Evolutionary conservation across 2,797 vertebrate species (phyloP), one percentile per base, ranked within the genome.

Genomic region (Sebastolobus altivelis): DNA sequence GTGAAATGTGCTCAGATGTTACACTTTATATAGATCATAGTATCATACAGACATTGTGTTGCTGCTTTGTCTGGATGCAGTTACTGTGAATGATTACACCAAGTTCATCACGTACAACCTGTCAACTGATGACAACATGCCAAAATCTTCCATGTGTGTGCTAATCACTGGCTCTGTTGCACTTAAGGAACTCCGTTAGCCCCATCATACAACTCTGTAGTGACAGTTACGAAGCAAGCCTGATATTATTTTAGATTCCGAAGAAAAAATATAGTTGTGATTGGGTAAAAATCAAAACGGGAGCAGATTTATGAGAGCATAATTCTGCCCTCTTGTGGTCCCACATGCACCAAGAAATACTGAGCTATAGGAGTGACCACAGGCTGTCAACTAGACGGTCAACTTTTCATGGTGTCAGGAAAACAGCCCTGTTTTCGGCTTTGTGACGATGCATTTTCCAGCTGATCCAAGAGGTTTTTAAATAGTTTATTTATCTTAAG

Each of bases 241-340:
- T 40, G 43, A 49, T 37, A 3, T 35, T 18, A 25, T 13, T 13
- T 43, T 2, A n/a, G 54, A 40, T 6, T 22, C 3, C 13, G 8
- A 61, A 35, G 14, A 8, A 31, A 27, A 52, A 2, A 22, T 1
- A 43, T 3, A 8, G 11, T 3, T 72, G 25, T 52, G 11, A 46
- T 38, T 58, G 7, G 54, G 3, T 60, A 12, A 43, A 18, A 59
- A 18, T 38, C 8, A 5, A 29, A 8, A 46, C 8, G 3, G 46
- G 6, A 33, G 20, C 25, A 43, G 16, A 60, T 68, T 25, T 25
- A 56, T 27, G 7, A 16, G 29, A 67, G 4, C 14, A 2, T 18
- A 49, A 52, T 35, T 22, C 65, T 63, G 80, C 80, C 77, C 58
- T 63, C 86, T 81, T 37, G 69, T 81, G 82, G 77, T 40, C 4